phyloP scores from a whole-genome alignment of 1,140 invertebrate species.

The Caenorhabditis elegans region WBcel235 BX284606.5:11318001-11318500 shows the following conservation, averaged over 20 bases:
- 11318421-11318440: conserved; percentile 14
- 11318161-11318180: not conserved
- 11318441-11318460: conserved; percentile 6
- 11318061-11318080: not conserved
- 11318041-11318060: not conserved
- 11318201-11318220: too few relatives aligned
- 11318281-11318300: not conserved
- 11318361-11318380: not conserved
- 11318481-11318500: not conserved
- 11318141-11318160: not conserved
- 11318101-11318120: not conserved
- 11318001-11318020: conserved; percentile 23
- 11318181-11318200: not conserved
- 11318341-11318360: not conserved
- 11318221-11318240: too few relatives aligned
- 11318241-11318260: too few relatives aligned
- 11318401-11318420: not conserved
- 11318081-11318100: not conserved
- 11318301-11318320: not conserved
- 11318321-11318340: not conserved
- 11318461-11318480: not conserved
- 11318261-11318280: too few relatives aligned
- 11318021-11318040: not conserved
- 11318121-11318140: not conserved
- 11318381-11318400: not conserved